Evolutionary conservation across 2,888 invertebrate species (phyloP).

Genomic region (Meiosimyza platycephala): DNA sequence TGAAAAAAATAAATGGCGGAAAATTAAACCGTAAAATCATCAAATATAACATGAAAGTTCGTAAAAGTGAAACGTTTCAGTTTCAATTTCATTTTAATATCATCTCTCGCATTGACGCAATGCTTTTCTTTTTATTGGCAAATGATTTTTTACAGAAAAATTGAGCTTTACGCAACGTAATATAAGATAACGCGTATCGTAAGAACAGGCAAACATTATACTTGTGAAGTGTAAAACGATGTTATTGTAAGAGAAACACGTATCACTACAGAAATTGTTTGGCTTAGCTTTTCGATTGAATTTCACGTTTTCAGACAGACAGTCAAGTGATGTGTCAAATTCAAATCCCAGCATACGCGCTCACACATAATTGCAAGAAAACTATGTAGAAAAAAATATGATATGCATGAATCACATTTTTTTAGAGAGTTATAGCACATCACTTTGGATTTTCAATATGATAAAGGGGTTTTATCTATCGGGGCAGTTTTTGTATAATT

Average conservation of each 20-base stretch:
- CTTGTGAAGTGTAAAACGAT: constrained; percentile 8
- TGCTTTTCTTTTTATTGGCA: constrained; percentile 13
- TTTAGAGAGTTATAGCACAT: no score
- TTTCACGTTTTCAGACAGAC: neutral
- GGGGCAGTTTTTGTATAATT: no score
- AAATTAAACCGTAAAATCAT: constrained; percentile 7
- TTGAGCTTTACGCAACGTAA: constrained; percentile 11
- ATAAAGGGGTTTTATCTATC: no score
- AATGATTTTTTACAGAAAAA: neutral
- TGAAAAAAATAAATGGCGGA: no score
- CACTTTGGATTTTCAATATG: no score
- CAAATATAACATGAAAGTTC: neutral
- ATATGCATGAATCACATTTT: no score
- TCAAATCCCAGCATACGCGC: no score
- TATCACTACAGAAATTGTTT: constrained; percentile 14
- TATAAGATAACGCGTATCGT: neutral
- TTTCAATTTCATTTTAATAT: constrained; percentile 11
- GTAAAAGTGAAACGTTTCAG: constrained; percentile 13
- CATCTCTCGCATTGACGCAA: constrained; percentile 6
- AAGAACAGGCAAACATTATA: neutral
- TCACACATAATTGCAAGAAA: no score
- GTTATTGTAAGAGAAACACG: constrained; percentile 13
- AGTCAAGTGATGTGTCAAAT: no score
- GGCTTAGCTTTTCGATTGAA: constrained; percentile 11
- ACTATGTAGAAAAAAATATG: no score